Evolutionary conservation across 2,113 vertebrate species (phyloP).

Genomic region (Callithrix jacchus): DNA sequence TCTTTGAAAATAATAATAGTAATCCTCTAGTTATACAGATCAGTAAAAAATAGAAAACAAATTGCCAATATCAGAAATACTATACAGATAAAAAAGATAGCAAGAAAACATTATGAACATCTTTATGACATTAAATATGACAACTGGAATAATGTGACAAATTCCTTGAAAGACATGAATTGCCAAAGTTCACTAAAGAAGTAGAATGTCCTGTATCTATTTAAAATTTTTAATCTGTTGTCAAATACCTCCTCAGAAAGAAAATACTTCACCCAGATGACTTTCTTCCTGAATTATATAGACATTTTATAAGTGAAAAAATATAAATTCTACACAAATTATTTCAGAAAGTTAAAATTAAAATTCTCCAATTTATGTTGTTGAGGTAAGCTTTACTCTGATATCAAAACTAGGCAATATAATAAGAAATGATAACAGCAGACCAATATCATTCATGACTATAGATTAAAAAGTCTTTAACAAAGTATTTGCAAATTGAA

Average conservation of each 20-base stretch:
- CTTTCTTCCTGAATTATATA: not conserved
- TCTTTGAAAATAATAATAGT: not conserved
- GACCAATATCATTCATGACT: not conserved
- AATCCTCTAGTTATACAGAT: not conserved
- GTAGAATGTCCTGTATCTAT: not conserved
- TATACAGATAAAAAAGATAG: not conserved
- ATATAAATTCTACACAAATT: not conserved
- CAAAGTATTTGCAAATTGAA: not conserved
- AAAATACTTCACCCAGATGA: not conserved
- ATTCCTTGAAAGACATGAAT: not conserved
- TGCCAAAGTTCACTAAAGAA: not conserved
- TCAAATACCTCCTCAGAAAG: not conserved
- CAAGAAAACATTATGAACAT: not conserved
- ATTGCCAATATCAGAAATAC: not conserved
- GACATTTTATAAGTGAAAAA: not conserved
- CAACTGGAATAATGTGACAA: not conserved
- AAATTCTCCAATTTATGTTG: not conserved
- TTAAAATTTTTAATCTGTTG: not conserved
- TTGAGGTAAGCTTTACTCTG: not conserved
- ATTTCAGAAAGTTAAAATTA: not conserved
- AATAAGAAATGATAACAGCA: not conserved
- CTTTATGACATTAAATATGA: not conserved
- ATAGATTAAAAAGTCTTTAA: not conserved
- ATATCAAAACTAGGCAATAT: not conserved
- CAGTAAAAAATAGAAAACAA: not conserved